These are phyloP conservation scores for Pseudotriccus pelzelni DNA, from an alignment of 2,797 vertebrate species.

Conservation along the genomic window DNA sequence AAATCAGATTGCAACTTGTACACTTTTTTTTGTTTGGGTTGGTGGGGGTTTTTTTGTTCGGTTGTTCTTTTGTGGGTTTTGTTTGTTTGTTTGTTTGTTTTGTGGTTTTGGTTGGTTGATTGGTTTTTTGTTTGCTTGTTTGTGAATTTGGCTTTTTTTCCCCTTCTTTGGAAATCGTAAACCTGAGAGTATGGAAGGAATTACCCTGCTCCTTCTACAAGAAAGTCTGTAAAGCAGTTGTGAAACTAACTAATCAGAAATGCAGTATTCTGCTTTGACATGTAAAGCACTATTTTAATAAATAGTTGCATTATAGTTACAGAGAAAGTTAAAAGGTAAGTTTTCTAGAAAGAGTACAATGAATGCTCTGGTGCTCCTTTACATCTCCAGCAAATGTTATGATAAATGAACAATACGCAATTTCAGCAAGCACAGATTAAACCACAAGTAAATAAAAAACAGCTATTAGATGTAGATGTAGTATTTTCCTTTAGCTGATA, in stretches of 20 bases:
- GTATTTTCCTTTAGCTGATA: neutral
- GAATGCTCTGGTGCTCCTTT: neutral
- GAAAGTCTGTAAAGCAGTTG: conserved; percentile 26
- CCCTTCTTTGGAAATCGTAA: neutral
- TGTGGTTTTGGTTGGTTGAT: neutral
- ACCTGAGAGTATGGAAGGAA: neutral
- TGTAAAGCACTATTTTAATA: conserved; percentile 52
- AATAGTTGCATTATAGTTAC: neutral
- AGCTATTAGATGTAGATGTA: neutral
- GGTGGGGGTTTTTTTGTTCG: fast-evolving
- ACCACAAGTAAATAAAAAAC: conserved; percentile 4
- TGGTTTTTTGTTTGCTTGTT: no score
- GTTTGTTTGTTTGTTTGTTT: neutral
- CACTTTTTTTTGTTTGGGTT: neutral
- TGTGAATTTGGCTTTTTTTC: neutral
- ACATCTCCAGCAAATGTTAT: neutral
- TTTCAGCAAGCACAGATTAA: conserved; percentile 17
- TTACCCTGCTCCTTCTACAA: conserved; percentile 30
- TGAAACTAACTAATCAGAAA: conserved; percentile 36
- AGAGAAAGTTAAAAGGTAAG: conserved; percentile 35
- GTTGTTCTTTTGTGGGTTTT: fast-evolving
- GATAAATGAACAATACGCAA: neutral
- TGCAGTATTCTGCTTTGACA: neutral
- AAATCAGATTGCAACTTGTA: neutral
- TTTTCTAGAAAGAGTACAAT: conserved; percentile 12